Percentiles rank a stretch among this genome's conserved stretches.
Conservation (phyloP, 1,140 invertebrate species). For the Cecropterus lyciades region DNA sequence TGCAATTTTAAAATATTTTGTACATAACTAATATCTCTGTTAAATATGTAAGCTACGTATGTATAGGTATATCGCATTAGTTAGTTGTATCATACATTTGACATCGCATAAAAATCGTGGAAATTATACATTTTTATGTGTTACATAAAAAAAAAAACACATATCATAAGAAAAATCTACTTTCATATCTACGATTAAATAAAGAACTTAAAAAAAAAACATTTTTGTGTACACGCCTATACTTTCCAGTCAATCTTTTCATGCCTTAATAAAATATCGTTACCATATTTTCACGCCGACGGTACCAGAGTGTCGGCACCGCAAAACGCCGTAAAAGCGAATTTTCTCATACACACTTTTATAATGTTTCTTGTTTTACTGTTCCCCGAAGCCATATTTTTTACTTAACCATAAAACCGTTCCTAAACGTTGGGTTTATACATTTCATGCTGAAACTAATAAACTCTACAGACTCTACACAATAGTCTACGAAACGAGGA, state of each 20-base stretch:
- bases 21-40: no score
- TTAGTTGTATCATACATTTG: no score
- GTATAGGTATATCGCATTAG: no score
- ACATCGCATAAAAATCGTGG: no score
- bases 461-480: conserved; percentile 15
- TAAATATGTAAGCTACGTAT: no score
- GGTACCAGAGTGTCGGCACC: conserved; percentile 34
- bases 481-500: conserved; percentile 8
- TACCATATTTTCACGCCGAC: conserved; percentile 20
- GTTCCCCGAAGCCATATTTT: conserved; percentile 57
- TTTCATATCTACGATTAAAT: neutral
- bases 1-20: no score
- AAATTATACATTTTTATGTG: no score
- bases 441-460: conserved; percentile 32
- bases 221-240: neutral
- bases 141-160: no score
- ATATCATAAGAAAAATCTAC: no score
- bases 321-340: conserved; percentile 53
- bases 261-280: neutral
- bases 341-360: conserved; percentile 50
- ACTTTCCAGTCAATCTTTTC: neutral
- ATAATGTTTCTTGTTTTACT: conserved; percentile 50
- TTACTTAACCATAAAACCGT: conserved; percentile 54
- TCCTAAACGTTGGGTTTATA: conserved; percentile 17
- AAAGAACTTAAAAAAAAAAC: neutral